Base-by-base conservation (phyloP, 2,113 vertebrate genomes). In the Coptodon bakossiorum region DNA sequence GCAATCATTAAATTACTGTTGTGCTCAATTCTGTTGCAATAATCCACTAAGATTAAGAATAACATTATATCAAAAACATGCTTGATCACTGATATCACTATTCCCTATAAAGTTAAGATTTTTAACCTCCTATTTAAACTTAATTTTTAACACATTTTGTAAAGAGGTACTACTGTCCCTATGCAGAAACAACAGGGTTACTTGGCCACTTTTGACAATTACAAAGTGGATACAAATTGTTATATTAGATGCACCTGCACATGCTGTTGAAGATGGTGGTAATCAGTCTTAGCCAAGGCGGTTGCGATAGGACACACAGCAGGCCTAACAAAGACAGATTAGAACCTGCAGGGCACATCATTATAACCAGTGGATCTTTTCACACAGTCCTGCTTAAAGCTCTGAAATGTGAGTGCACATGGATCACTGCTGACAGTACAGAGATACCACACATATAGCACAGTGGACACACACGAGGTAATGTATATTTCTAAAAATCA, bases 271-370 rank as follows among this genome's bases (percentile, higher is more conserved):
- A 85, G 88, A 88, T 66, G 89, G 86, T 53, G 92, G 94, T 95
- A 89, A 97, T 97, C 94, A 83, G 94, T 96, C 94, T 96, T 95
- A 48, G 68, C 83, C 56, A 4, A 86, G 92, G 87, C 94, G 86
- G 91, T 81, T 86, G 94, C 45, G 89, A 92, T 86, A 90, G 91
- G 84, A 87, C 61, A 80, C 40, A 54, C 85, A 53, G 93, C 82
- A 24, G 83, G 84, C 76, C 92, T 95, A 96, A 96, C 95, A 94
- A 96, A 96, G 95, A 96, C 92, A 90, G 94, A 96, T 95, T 94
- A 91, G 91, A 86, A 88, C 87, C 94, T 90, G 89, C 82, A 92
- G 94, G 94, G 93, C 87, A 91, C 87, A 57, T 76, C 17, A 63
- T 73, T 82, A 86, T 90, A 94, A 91, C 85, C 88, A 80, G 83